phyloP scores from a whole-genome alignment of 2,113 vertebrate species.

The Rattus norvegicus region GRCr8 NC_086019.1:209083501-209084000 shows the following conservation, averaged over 20 bases:
- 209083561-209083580: not conserved
- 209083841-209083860: not conserved
- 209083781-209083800: slow-evolving; percentile 85
- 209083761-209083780: slow-evolving; percentile 89
- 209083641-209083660: slow-evolving; percentile 96
- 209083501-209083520: slow-evolving; percentile 62
- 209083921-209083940: not conserved
- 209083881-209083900: not conserved
- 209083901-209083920: too few species aligned
- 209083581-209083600: slow-evolving; percentile 48
- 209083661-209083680: slow-evolving; percentile 98
- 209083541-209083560: slow-evolving; percentile 14
- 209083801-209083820: slow-evolving; percentile 80
- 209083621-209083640: slow-evolving; percentile 63
- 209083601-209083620: slow-evolving; percentile 57
- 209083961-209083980: not conserved
- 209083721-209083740: slow-evolving; percentile 88
- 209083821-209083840: not conserved
- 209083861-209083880: fast-evolving
- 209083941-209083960: fast-evolving
- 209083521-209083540: not conserved
- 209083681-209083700: slow-evolving; percentile 99
- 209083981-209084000: not conserved
- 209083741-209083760: slow-evolving; percentile 88
- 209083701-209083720: slow-evolving; percentile 97